Conservation (phyloP, 2,888 invertebrate species). For the Drosophila atroscutellata region DNA sequence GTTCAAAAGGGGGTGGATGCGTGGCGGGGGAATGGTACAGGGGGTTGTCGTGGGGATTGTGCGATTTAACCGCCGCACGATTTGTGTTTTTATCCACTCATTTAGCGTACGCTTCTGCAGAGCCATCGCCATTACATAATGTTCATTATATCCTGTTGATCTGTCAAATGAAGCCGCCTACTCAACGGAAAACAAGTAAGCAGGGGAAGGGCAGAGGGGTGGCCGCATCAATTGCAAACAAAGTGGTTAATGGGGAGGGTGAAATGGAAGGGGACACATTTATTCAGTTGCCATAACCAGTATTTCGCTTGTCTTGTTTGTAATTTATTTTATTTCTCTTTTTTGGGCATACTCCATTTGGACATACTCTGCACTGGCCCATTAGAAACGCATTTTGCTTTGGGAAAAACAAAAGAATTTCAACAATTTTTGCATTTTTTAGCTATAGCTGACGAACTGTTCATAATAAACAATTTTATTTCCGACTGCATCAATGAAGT, state of each 20-base stretch:
- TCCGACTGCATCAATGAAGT: neutral
- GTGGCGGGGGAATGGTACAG: neutral
- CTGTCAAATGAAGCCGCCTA: slow-evolving; percentile 65
- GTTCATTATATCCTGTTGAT: slow-evolving; percentile 80
- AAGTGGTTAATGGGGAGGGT: slow-evolving; percentile 28
- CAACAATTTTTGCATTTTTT: neutral
- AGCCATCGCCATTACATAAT: slow-evolving; percentile 70
- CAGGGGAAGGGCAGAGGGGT: too few species aligned
- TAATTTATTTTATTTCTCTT: neutral
- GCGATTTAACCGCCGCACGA: slow-evolving; percentile 16
- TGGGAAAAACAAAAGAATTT: neutral
- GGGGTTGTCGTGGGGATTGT: neutral
- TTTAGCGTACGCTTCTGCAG: slow-evolving; percentile 67
- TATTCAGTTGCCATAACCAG: slow-evolving; percentile 38
- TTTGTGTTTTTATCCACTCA: slow-evolving; percentile 68
- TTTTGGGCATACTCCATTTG: slow-evolving; percentile 7
- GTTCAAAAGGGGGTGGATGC: slow-evolving; percentile 7
- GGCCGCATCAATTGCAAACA: slow-evolving; percentile 56
- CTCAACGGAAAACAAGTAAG: slow-evolving; percentile 28
- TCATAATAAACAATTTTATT: neutral
- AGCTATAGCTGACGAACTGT: neutral
- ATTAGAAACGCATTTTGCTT: slow-evolving; percentile 15
- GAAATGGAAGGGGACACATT: neutral
- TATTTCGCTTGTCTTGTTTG: slow-evolving; percentile 11
- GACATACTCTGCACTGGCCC: neutral